These are phyloP conservation scores for Drosophila formosana DNA, from an alignment of 2,888 invertebrate species.

Conservation along the genomic window DNA sequence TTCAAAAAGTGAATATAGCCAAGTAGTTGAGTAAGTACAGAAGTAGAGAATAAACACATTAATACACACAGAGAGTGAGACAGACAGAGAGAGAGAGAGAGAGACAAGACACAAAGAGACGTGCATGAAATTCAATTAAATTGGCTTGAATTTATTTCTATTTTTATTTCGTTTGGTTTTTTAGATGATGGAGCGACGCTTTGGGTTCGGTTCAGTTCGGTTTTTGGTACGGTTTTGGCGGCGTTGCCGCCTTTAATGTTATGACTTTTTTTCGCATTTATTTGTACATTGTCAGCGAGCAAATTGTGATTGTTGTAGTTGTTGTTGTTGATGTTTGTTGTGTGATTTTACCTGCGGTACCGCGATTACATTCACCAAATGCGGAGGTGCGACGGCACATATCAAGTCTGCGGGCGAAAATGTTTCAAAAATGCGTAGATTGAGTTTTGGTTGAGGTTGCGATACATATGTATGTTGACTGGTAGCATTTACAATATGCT, in stretches of 20 bases:
- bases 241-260: conserved; percentile 75
- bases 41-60: conserved; percentile 31
- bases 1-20: conserved; percentile 28
- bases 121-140: conserved; percentile 81
- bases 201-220: conserved; percentile 48
- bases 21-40: conserved; percentile 5
- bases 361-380: conserved; percentile 98
- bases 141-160: conserved; percentile 56
- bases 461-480: too few species aligned
- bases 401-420: conserved; percentile 95
- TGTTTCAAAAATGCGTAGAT: conserved; percentile 72
- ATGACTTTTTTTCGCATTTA: conserved; percentile 60
- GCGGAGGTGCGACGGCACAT: conserved; percentile 98
- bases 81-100: conserved; percentile 5
- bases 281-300: conserved; percentile 67
- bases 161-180: too few species aligned
- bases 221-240: conserved; percentile 50
- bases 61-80: conserved; percentile 28
- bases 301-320: conserved; percentile 47
- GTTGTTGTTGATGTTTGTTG: conserved; percentile 34
- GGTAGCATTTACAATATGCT: neutral
- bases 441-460: conserved; percentile 59
- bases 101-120: conserved; percentile 55
- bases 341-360: conserved; percentile 95
- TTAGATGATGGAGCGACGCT: conserved; percentile 74